A percentile compares a stretch with the other conserved stretches of the same genome.
These are phyloP conservation scores for Seira sanloemensis DNA, from an alignment of 2,888 invertebrate species.

Conservation along the genomic window DNA sequence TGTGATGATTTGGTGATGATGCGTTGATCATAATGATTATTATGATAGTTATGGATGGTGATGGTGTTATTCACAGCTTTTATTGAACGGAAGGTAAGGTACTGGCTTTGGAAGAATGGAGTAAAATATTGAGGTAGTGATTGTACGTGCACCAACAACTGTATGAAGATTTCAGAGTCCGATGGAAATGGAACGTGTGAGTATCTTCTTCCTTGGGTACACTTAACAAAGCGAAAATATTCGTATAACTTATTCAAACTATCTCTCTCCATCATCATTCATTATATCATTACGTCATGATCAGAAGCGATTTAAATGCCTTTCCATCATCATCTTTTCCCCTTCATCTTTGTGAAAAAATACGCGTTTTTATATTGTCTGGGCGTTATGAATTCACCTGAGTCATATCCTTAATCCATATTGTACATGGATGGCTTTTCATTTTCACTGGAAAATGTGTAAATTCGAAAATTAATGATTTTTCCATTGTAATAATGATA, in stretches of 20 bases:
- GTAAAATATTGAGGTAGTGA: neutral
- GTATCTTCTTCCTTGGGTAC: neutral
- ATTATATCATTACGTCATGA: slow-evolving; percentile 62
- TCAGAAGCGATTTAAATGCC: slow-evolving; percentile 61
- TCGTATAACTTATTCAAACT: neutral
- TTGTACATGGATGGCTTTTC: neutral
- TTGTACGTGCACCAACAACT: too few relatives aligned
- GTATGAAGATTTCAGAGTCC: slow-evolving; percentile 4
- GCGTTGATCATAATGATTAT: slow-evolving; percentile 60
- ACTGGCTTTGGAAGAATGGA: neutral
- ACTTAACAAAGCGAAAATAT: neutral
- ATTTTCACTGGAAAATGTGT: slow-evolving; percentile 44
- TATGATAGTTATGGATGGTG: slow-evolving; percentile 58
- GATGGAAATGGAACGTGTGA: slow-evolving; percentile 46
- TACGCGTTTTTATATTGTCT: neutral
- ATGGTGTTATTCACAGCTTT: slow-evolving; percentile 47
- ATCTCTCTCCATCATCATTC: slow-evolving; percentile 54
- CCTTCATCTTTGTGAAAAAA: neutral
- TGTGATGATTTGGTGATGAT: slow-evolving; percentile 59
- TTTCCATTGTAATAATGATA: neutral
- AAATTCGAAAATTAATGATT: slow-evolving; percentile 46
- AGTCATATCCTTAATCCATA: neutral
- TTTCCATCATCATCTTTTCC: slow-evolving; percentile 51
- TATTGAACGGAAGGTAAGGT: slow-evolving; percentile 19
- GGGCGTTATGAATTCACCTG: neutral